Evolutionary conservation across 1,140 invertebrate genomes (phyloP).

Genomic region (Aphidius gifuensis): DNA sequence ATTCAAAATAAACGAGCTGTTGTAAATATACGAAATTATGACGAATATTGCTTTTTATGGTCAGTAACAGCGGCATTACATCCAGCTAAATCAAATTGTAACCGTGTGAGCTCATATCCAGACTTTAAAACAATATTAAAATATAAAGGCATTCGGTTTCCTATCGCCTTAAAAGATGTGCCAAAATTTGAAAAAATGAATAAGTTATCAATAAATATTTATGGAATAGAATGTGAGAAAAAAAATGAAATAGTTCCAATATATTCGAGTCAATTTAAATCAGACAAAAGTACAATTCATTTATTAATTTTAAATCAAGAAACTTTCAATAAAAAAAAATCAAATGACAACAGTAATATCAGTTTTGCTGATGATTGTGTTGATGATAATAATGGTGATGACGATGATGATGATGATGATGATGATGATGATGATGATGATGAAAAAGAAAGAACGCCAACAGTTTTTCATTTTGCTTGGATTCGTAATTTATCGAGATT

Average conservation of each 20-base stretch:
- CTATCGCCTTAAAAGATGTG: slow-evolving; percentile 18
- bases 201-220: slow-evolving; percentile 22
- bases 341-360: no score
- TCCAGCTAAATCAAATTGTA: slow-evolving; percentile 11
- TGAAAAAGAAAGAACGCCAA: background rate
- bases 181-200: slow-evolving; percentile 27
- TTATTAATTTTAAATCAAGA: background rate
- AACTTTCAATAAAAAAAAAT: background rate
- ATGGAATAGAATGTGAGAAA: background rate
- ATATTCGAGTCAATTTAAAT: background rate
- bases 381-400: no score
- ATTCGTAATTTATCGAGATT: background rate
- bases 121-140: slow-evolving; percentile 10
- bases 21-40: slow-evolving; percentile 19
- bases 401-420: no score
- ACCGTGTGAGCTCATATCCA: slow-evolving; percentile 11
- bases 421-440: no score
- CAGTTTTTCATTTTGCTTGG: slow-evolving; percentile 2
- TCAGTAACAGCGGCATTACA: slow-evolving; percentile 17
- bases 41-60: slow-evolving; percentile 22
- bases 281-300: background rate
- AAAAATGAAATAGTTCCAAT: background rate
- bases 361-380: background rate
- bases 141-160: slow-evolving; percentile 25
- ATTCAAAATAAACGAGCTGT: slow-evolving; percentile 30